Evolutionary conservation across 2,113 vertebrate species (phyloP), one percentile per base, ranked within the genome.

Genomic region (Vimba vimba): DNA sequence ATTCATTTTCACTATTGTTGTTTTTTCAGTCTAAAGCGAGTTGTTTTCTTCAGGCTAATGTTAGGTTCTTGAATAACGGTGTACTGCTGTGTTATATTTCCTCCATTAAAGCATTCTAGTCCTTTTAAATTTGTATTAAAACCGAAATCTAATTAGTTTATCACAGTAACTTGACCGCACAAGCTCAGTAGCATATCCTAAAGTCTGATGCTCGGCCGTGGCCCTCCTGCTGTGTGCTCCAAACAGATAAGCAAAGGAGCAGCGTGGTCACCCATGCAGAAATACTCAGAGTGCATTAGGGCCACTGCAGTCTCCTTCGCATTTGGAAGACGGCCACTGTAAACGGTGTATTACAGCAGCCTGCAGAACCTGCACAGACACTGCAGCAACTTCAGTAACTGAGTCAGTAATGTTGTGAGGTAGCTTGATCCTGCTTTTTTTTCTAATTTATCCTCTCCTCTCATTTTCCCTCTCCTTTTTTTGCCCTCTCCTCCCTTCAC

Each of bases 181-280:
- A 85, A 62, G 85, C 79, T 83, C 36, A 45, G 17, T 82, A 68
- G 47, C 69, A 79, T 47, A 75, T 86, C 78, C 71, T 50, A 77
- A 79, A 85, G 73, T 43, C 83, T 79, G 55, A 82, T 82, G 73
- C 80, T 66, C 62, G 55, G 77, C 76, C 64, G 6, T 85, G 81
- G 73, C 82, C 66, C 27, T 82, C 69, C 55, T 33, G 78, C 77
- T 68, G 85, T 82, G 78, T 86, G 85, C 47, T 75, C 66, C 59
- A n/a, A 62, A 60, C 84, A 78, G 85, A 83, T 86, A 88, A 88
- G 82, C 78, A 52, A n/a, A 15, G 27, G 76, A 86, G 64, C 66
- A 82, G 52, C 25, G 64, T 78, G 74, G 64, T 75, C 83, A 71
- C 82, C 74, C 82, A 85, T 84, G 85, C 87, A 88, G 78, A 88